phyloP scores from a whole-genome alignment of 2,797 vertebrate genomes.

The Falco columbarius region DNA sequence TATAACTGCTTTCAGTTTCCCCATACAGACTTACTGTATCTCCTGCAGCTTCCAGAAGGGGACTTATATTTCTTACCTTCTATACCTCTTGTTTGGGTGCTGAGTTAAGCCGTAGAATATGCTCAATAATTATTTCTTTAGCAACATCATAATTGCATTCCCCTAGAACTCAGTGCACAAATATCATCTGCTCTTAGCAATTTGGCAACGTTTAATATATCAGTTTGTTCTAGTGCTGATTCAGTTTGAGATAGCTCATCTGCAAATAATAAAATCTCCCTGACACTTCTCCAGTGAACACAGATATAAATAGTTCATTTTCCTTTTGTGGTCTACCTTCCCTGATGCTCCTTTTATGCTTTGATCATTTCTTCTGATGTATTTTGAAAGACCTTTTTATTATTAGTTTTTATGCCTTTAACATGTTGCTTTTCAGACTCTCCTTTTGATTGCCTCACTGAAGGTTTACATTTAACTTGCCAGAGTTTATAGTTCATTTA shows the following conservation, averaged over 20 bases:
- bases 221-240: constrained; percentile 5
- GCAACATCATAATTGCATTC: background rate
- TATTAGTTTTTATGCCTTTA: constrained; percentile 39
- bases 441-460: background rate
- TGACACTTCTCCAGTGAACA: constrained; percentile 31
- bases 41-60: background rate
- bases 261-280: constrained; percentile 57
- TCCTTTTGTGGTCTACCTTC: constrained; percentile 45
- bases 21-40: background rate
- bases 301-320: constrained; percentile 52
- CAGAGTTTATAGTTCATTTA: background rate
- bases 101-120: background rate
- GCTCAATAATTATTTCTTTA: background rate
- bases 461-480: background rate
- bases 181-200: constrained; percentile 5
- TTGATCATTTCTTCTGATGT: constrained; percentile 63
- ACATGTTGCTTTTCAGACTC: background rate
- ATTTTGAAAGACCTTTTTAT: constrained; percentile 50
- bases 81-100: background rate
- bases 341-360: constrained; percentile 38
- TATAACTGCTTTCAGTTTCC: background rate
- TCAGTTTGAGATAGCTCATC: constrained; percentile 45
- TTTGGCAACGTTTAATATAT: background rate
- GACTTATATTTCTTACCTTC: background rate
- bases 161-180: background rate